Evolutionary conservation across 2,888 invertebrate genomes (phyloP).

Genomic region (Cantharis flavilabris): DNA sequence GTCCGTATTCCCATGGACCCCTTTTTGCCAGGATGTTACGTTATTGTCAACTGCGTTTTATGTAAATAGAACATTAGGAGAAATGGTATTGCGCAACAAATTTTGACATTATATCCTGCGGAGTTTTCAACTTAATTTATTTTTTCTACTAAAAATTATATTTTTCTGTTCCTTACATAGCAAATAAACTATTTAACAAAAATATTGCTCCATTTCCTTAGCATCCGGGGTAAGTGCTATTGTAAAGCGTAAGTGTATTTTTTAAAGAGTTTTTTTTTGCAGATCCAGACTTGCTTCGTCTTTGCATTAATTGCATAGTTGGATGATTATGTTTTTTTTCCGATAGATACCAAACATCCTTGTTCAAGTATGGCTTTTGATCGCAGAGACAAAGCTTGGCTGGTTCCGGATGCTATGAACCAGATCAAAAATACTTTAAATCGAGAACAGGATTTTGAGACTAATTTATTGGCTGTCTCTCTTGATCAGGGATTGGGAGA

Average conservation of each 20-base stretch:
- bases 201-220: background rate
- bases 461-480: slow-evolving; percentile 41
- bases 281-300: slow-evolving; percentile 38
- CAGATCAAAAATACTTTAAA: slow-evolving; percentile 47
- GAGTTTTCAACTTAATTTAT: background rate
- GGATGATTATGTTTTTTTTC: slow-evolving; percentile 27
- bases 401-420: slow-evolving; percentile 52
- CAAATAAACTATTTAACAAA: background rate
- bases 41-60: background rate
- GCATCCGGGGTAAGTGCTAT: background rate
- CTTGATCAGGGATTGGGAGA: slow-evolving; percentile 59
- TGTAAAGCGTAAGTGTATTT: background rate
- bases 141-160: background rate
- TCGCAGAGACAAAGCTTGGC: slow-evolving; percentile 53
- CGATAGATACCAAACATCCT: slow-evolving; percentile 7
- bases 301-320: slow-evolving; percentile 32
- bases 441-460: slow-evolving; percentile 43
- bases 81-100: background rate
- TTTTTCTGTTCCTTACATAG: background rate
- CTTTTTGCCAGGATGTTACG: background rate
- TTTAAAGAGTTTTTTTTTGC: slow-evolving; percentile 4
- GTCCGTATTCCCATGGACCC: too few species aligned
- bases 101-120: background rate
- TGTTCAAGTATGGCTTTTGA: slow-evolving; percentile 42
- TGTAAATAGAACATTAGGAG: background rate